Conservation (phyloP, 2,113 vertebrate species). For the Sinocyclocheilus maitianheensis region DNA sequence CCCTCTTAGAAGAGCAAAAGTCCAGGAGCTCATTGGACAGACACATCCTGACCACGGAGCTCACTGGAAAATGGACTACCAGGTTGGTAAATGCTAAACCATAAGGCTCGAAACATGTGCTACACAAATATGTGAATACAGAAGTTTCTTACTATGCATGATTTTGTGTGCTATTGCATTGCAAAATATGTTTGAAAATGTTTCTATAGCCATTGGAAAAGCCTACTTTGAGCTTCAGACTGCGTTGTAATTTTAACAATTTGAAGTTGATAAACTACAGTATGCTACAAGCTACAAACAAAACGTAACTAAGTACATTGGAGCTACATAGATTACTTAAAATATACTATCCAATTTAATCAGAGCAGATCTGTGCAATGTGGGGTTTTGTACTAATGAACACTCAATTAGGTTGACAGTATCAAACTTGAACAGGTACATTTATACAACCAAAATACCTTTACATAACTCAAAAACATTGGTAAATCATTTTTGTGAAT, state of each 20-base stretch:
- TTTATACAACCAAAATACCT: background rate
- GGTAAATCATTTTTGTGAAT: no score
- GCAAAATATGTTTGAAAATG: no score
- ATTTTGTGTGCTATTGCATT: background rate
- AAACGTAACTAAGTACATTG: background rate
- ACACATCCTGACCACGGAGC: slow-evolving; percentile 65
- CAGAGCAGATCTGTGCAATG: background rate
- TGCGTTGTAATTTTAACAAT: background rate
- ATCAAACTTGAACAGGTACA: background rate
- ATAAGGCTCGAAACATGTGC: background rate
- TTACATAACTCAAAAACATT: no score
- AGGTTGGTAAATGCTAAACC: slow-evolving; percentile 71
- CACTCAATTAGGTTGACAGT: background rate
- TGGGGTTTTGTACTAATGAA: background rate
- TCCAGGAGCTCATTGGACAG: slow-evolving; percentile 83
- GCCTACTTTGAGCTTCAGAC: background rate
- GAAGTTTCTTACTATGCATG: background rate
- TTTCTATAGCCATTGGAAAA: no score
- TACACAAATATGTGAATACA: background rate
- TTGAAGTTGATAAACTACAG: background rate
- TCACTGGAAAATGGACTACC: slow-evolving; percentile 78
- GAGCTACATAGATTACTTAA: background rate
- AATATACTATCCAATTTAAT: background rate
- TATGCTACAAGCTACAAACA: background rate
- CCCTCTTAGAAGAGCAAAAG: slow-evolving; percentile 82